A percentile compares a stretch with the other conserved stretches of the same genome.
These are phyloP conservation scores for Columba livia DNA, from an alignment of 2,113 vertebrate species.

Conservation along the genomic window DNA sequence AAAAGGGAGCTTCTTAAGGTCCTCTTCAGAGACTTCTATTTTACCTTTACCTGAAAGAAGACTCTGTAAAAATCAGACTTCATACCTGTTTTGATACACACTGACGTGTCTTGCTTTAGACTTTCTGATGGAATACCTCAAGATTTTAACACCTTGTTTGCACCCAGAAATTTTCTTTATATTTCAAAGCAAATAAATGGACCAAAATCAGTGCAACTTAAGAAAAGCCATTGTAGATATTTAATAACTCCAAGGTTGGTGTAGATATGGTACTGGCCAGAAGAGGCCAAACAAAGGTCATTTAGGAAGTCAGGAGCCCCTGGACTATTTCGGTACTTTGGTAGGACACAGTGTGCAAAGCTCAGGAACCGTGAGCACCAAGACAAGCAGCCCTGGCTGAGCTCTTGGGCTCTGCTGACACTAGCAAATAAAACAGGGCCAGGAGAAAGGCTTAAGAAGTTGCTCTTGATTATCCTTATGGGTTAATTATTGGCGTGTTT, in stretches of 20 bases:
- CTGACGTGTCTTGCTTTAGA: background rate
- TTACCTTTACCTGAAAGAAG: slow-evolving; percentile 68
- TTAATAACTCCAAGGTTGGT: background rate
- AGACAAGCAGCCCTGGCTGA: background rate
- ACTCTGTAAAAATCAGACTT: background rate
- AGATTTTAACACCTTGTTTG: background rate
- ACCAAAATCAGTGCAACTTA: background rate
- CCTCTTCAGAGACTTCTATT: slow-evolving; percentile 67
- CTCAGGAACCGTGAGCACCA: background rate
- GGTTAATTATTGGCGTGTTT: background rate
- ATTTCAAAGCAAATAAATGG: background rate
- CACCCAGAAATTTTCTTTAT: background rate
- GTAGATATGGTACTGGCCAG: background rate
- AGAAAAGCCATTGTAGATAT: background rate
- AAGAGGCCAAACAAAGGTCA: background rate
- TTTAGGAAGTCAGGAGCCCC: background rate
- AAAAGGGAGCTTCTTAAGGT: slow-evolving; percentile 75
- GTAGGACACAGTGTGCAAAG: background rate
- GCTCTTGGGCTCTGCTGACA: background rate
- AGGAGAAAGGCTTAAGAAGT: background rate
- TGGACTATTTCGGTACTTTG: background rate
- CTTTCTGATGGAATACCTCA: background rate
- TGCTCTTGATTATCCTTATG: background rate
- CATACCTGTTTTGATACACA: background rate
- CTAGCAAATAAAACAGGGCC: background rate